Evolutionary conservation across 2,113 vertebrate genomes (phyloP).

Genomic region (Archocentrus centrarchus): DNA sequence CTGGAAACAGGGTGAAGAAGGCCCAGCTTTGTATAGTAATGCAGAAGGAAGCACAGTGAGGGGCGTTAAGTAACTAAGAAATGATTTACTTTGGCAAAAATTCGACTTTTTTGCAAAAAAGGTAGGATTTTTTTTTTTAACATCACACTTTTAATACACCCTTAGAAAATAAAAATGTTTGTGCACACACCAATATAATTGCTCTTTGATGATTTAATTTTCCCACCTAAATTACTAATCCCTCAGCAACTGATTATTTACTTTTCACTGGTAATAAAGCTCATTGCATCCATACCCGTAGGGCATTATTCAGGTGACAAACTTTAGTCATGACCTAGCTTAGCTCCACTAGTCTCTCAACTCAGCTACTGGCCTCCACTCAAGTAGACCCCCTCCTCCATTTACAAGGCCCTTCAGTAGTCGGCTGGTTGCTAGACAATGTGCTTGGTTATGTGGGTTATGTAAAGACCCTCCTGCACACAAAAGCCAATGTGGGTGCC

Average conservation of each 20-base stretch:
- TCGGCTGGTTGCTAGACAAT: slow-evolving; percentile 84
- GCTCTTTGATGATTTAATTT: not conserved
- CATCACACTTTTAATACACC: not conserved
- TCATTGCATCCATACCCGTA: slow-evolving; percentile 51
- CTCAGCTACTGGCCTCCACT: slow-evolving; percentile 67
- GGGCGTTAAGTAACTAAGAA: slow-evolving; percentile 33
- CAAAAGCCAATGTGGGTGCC: slow-evolving; percentile 82
- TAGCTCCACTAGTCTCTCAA: slow-evolving; percentile 65
- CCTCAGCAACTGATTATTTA: not conserved
- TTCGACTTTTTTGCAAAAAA: not conserved
- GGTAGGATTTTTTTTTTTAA: not conserved
- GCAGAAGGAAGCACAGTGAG: slow-evolving; percentile 14
- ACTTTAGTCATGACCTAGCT: slow-evolving; percentile 62
- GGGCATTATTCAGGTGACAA: slow-evolving; percentile 72
- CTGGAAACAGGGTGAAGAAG: slow-evolving; percentile 65
- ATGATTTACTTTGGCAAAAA: slow-evolving; percentile 37
- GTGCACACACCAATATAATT: not conserved
- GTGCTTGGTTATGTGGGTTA: slow-evolving; percentile 85
- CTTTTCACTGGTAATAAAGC: slow-evolving; percentile 7
- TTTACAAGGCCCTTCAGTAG: slow-evolving; percentile 80
- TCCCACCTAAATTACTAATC: not conserved
- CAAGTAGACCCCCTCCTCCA: slow-evolving; percentile 71
- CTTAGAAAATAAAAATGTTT: not conserved
- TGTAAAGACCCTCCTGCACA: slow-evolving; percentile 85
- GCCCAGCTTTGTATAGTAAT: slow-evolving; percentile 67